Base-by-base conservation (phyloP, 2,797 vertebrate species). In the Lepus townsendii region DNA sequence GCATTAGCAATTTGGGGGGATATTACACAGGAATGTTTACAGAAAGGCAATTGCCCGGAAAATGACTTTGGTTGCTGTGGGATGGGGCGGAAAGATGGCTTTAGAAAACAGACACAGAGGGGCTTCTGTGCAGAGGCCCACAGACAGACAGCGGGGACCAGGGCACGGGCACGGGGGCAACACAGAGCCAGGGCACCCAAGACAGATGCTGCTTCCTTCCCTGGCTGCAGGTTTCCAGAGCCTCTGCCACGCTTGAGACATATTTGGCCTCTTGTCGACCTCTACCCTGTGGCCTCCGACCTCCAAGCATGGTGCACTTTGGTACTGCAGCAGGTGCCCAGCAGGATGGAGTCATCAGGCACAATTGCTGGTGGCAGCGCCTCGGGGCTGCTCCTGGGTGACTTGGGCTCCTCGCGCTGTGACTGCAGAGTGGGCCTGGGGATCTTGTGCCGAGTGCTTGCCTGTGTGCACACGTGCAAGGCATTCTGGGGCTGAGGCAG, bases 41-140 rank as follows among this genome's bases (percentile, higher is more conserved):
- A 97, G 97, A 95, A 97, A 97, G 95, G 95, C 97, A 97, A 97
- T 97, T 97, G 96, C 96, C 97, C 9, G 87, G 97, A 97, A 97
- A 97, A 97, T 97, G 96, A 96, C 96, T 96, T 95, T 91, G 96
- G 96, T 95, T 88, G 86, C 89, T 96, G 93, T 95, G 96, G 94
- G 94, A 47, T 93, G 83, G 95, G 96, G 97, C 19, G 77, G 97
- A 94, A 96, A 95, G 95, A 97, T 94, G 68, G 95, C 86, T 96
- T 95, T 95, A 92, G 96, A 93, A 96, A 97, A 96, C 92, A 97
- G 88, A 96, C 93, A 83, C 93, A 96, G 85, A 92, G 57, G 76
- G 94, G 91, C 90, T 90, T 88, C 90, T 90, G 92, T 76, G 78
- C 47, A 62, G 38, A 84, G 84, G 87, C 87, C 79, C 57, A 69